Evolutionary conservation across 2,113 vertebrate species (phyloP).

Genomic region (Tenebrosternarchus preto): DNA sequence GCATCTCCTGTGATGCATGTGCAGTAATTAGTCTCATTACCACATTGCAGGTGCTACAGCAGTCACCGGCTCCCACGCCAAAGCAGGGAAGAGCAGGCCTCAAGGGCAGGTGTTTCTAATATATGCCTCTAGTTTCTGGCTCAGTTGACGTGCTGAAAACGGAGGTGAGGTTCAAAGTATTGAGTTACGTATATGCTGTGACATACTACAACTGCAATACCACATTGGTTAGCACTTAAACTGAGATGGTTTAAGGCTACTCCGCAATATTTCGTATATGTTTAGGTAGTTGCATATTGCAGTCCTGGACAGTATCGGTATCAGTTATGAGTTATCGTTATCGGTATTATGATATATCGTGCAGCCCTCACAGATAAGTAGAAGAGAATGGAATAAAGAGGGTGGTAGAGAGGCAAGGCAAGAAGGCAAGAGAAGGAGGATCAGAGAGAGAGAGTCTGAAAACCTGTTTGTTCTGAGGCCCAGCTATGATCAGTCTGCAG

Average conservation of each 20-base stretch:
- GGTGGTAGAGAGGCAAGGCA: neutral
- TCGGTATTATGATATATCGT: neutral
- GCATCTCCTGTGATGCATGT: neutral
- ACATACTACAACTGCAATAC: no score
- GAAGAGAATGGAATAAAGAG: neutral
- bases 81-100: neutral
- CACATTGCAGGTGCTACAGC: neutral
- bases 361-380: neutral
- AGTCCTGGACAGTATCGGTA: no score
- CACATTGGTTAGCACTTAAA: no score
- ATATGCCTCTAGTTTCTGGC: no score
- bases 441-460: neutral
- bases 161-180: no score
- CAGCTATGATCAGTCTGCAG: neutral
- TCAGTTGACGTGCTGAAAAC: no score
- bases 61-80: neutral
- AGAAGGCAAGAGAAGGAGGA: neutral
- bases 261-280: no score
- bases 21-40: neutral
- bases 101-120: neutral
- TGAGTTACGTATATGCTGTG: no score
- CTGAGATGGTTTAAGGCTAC: no score
- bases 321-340: no score
- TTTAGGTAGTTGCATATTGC: no score
- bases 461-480: neutral